Percentiles rank a stretch among this genome's conserved stretches.
Evolutionary conservation across 2,888 invertebrate species (phyloP).

Genomic region (Zelleria hepariella): DNA sequence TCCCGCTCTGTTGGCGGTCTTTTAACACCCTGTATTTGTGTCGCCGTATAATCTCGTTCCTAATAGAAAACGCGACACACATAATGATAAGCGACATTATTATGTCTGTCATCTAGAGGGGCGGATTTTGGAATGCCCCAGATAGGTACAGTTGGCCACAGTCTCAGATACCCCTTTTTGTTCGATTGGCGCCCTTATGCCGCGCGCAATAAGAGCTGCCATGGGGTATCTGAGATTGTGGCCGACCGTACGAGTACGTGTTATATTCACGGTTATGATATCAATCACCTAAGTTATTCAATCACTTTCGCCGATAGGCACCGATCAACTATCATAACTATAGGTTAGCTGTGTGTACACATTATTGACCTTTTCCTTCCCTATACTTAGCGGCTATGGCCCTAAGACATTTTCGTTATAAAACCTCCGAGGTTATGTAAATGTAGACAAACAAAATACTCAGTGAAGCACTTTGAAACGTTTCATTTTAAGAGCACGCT

Average conservation of each 20-base stretch:
- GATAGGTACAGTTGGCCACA: too few relatives aligned
- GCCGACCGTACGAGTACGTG: too few relatives aligned
- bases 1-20: too few relatives aligned
- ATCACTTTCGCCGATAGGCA: not conserved
- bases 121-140: not conserved
- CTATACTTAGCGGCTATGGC: not conserved
- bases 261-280: not conserved
- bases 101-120: not conserved
- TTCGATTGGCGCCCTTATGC: too few relatives aligned
- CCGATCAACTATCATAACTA: not conserved
- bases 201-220: too few relatives aligned
- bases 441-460: not conserved
- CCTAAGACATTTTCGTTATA: not conserved
- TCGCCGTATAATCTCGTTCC: not conserved
- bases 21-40: too few relatives aligned
- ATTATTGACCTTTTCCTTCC: not conserved
- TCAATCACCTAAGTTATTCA: not conserved
- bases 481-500: too few relatives aligned
- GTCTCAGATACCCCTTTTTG: too few relatives aligned
- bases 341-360: not conserved
- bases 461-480: conserved; percentile 8
- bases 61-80: not conserved
- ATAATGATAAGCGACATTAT: not conserved
- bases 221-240: too few relatives aligned
- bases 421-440: not conserved